These are phyloP conservation scores for Lasiurus cinereus DNA, from an alignment of 2,113 vertebrate species.

Conservation along the genomic window DNA sequence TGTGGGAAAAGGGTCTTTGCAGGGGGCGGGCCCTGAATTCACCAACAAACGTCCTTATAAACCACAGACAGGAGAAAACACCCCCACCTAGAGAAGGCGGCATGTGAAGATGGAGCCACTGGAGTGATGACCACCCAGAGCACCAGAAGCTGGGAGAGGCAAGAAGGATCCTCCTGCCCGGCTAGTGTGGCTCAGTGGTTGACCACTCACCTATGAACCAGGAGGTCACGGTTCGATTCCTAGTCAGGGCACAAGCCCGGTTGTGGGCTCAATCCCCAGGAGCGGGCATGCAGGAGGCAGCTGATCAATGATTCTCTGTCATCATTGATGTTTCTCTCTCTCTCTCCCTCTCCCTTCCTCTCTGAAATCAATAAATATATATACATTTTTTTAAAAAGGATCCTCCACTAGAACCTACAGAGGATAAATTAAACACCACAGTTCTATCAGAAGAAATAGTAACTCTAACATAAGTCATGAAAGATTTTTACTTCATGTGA, in stretches of 20 bases:
- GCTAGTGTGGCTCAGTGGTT: too few species aligned
- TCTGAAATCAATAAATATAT: too few species aligned
- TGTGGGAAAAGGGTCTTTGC: not conserved
- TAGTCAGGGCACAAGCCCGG: too few species aligned
- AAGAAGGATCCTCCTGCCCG: not conserved
- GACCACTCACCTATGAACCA: too few species aligned
- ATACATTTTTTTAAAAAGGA: not conserved
- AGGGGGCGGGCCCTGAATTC: not conserved
- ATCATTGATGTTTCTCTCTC: too few species aligned
- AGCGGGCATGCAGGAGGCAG: too few species aligned
- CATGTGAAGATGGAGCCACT: not conserved
- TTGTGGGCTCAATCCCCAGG: too few species aligned
- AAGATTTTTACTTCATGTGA: constrained; percentile 24
- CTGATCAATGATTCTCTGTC: too few species aligned
- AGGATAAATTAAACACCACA: not conserved
- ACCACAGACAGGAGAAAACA: not conserved
- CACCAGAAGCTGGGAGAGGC: not conserved
- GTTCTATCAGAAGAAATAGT: not conserved
- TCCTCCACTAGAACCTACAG: not conserved
- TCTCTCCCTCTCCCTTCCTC: too few species aligned
- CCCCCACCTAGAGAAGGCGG: not conserved
- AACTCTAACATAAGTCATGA: not conserved
- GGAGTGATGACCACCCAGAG: not conserved
- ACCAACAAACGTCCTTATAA: not conserved
- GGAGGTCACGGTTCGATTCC: too few species aligned